Evolutionary conservation across 2,797 vertebrate species (phyloP), one percentile per base, ranked within the genome.

Genomic region (Ceryle rudis): DNA sequence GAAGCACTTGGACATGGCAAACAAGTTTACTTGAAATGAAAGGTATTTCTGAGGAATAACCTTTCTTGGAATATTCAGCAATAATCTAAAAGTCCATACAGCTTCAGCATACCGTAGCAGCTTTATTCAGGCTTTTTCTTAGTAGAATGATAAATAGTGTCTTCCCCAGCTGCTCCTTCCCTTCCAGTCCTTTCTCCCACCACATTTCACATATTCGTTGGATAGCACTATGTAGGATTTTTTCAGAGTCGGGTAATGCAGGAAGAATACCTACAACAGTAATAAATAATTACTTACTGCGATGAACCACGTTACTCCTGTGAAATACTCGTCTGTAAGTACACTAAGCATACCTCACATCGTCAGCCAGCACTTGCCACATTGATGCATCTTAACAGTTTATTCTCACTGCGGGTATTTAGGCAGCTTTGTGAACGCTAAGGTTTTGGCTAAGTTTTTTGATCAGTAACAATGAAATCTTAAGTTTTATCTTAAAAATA

Each of bases 151-250:
- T 23, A 71, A 99, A 98, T 3, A 99, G 98, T 1, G 98, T 98
- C 97, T 98, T 99, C 31, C 99, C 99, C 81, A 99, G 98, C 61
- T 98, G 98, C 41, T 99, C 99, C 88, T 98, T 99, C 72, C 98
- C 98, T 79, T 98, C 97, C 51, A 99, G 98, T 33, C 97, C 98
- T 72, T 98, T 99, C 89, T 98, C 98, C 99, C 99, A 99, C 99
- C 99, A 99, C 65, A 96, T 96, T 54, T 99, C 98, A 91, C 98
- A 99, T 23, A 99, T 74, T 3, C 21, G 77, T 41, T 98, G 98
- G 87, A 99, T 96, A 18, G 97, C 96, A 20, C 71, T 95, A 86
- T 94, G 98, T 7, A 99, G 97, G 11, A 44, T 67, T 13, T 93
- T 96, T 73, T 99, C 98, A 6, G 98, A 98, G 62, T 97, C 97